Base-by-base conservation (phyloP, 2,888 invertebrate genomes). In the Rhagonycha fulva region DNA sequence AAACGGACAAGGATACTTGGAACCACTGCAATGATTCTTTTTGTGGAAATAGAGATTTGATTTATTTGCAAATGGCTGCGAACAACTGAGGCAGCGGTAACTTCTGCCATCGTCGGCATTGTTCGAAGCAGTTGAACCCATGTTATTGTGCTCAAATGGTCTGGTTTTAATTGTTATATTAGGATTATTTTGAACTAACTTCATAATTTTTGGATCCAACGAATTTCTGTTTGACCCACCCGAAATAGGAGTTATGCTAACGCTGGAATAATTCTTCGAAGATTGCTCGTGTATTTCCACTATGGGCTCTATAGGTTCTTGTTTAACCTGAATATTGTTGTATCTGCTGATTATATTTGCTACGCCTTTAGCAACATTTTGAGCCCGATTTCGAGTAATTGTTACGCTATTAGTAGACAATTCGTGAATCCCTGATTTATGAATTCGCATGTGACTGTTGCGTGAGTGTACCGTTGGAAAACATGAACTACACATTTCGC, bases 11-110 rank as follows among this genome's bases (percentile, higher is more conserved):
- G 88, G 88, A 82, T 87, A 87, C 71, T 86, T 83, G 0, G 88
- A 88, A 4, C 88, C 87, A 74, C 87, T 86, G 79, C 88, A 88
- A 75, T 87, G 86, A 79, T 88, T 87, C 80, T 88, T 88, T 81
- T 88, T 88, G 76, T 88, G 88, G 80, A 88, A 88, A 81, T 88
- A 88, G 70, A 88, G 82, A 80, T 87, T 87, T 0, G 88, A 88
- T 76, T 88, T 88, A 77, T 87, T 88, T 1, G 85, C 83, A 73
- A 88, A 88, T 14, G 85, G 85, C 76, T 87, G 87, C 82, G 86
- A 86, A 79, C 88, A 88, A 75, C 86, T 87, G 4, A 87, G 86
- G 79, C 88, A 88, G 76, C 87, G 87, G 80, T 88, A 88, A n/a
- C 85, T 82, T 74, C 83, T 83, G 62, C 81, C 79, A 14, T 80